Evolutionary conservation across 2,797 vertebrate genomes (phyloP).

Genomic region (Urocyon cinereoargenteus): DNA sequence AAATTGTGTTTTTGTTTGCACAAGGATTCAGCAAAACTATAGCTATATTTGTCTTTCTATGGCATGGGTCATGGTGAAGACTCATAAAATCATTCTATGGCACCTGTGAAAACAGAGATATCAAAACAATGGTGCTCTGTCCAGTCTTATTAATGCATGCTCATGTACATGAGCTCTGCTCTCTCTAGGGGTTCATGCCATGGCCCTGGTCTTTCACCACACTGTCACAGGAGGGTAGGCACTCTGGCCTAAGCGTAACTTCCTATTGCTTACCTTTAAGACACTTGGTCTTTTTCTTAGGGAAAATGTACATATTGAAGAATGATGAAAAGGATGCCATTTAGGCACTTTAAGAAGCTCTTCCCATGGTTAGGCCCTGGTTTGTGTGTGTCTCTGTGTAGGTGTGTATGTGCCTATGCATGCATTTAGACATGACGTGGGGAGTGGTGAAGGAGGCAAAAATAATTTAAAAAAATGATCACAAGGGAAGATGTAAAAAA

Average conservation of each 20-base stretch:
- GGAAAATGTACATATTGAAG: background rate
- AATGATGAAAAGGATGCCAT: background rate
- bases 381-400: background rate
- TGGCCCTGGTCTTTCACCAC: constrained; percentile 45
- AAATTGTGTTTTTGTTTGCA: constrained; percentile 78
- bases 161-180: constrained; percentile 31
- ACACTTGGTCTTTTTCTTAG: background rate
- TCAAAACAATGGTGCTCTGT: constrained; percentile 76
- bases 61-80: constrained; percentile 67
- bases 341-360: background rate
- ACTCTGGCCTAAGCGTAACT: background rate
- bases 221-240: background rate
- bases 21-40: constrained; percentile 70
- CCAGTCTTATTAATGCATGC: constrained; percentile 41
- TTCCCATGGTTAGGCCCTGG: background rate
- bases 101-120: constrained; percentile 81
- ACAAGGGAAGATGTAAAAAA: background rate
- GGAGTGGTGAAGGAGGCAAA: background rate
- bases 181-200: constrained; percentile 51
- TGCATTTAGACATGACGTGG: background rate
- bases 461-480: background rate
- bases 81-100: constrained; percentile 70
- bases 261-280: constrained; percentile 35
- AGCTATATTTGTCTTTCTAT: constrained; percentile 75
- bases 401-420: background rate